Percentiles rank a stretch among this genome's conserved stretches.
phyloP scores from a whole-genome alignment of 2,888 invertebrate genomes.

The Ephialtes manifestator region DNA sequence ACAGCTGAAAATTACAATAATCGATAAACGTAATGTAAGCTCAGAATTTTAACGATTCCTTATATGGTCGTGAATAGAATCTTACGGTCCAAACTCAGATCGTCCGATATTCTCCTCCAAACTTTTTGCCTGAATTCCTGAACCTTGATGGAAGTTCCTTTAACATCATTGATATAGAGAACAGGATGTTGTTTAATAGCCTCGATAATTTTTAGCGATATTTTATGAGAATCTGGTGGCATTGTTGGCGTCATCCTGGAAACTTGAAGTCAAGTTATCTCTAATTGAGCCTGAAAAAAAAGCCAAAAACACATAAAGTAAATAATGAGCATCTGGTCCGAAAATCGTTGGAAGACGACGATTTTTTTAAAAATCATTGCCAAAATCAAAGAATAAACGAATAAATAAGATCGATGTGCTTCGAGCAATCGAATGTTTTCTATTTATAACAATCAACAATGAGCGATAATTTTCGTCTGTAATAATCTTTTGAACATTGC shows the following conservation, averaged over 20 bases:
- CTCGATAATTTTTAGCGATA: constrained; percentile 83
- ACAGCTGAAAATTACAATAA: constrained; percentile 73
- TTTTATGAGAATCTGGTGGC: constrained; percentile 83
- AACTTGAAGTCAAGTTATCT: background rate
- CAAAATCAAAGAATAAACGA: background rate
- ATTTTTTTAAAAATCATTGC: background rate
- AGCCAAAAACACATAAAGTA: background rate
- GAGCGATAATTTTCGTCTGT: constrained; percentile 15
- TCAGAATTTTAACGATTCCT: background rate
- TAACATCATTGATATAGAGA: constrained; percentile 83
- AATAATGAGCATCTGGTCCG: too few species aligned
- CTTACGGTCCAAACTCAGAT: constrained; percentile 83
- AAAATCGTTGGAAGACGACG: background rate
- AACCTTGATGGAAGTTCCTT: constrained; percentile 80
- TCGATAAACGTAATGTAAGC: background rate
- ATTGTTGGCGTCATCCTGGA: constrained; percentile 77
- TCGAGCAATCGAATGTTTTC: background rate
- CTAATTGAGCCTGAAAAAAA: constrained; percentile 28
- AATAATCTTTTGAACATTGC: background rate
- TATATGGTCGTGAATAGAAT: constrained; percentile 30
- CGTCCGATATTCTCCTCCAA: constrained; percentile 83
- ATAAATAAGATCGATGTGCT: constrained; percentile 3
- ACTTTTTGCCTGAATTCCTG: constrained; percentile 84
- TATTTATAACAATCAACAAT: background rate
- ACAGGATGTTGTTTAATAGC: constrained; percentile 84